Percentiles rank a stretch among this genome's conserved stretches.
Conservation (phyloP, 1,140 invertebrate species). For the Oryzaephilus surinamensis region DNA sequence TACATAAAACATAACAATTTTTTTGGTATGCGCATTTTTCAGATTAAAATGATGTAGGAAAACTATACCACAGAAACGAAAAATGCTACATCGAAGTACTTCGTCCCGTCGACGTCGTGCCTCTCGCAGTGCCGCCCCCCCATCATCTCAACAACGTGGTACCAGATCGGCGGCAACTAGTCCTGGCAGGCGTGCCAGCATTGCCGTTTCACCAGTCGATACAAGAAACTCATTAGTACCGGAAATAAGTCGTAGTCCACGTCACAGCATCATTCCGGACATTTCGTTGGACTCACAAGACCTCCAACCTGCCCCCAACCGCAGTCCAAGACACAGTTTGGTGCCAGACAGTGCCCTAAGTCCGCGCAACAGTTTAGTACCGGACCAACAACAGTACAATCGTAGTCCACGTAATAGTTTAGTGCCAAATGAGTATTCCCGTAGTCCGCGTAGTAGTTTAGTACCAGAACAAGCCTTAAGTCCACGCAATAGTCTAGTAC, state of each 20-base stretch:
- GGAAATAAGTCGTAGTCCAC: conserved; percentile 48
- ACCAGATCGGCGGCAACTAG: conserved; percentile 37
- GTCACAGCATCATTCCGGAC: conserved; percentile 51
- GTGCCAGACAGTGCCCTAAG: conserved; percentile 44
- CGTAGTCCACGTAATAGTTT: conserved; percentile 49
- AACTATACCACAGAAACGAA: too few relatives aligned
- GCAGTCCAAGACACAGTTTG: conserved; percentile 42
- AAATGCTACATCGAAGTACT: conserved; percentile 53
- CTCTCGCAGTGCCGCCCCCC: conserved; percentile 51
- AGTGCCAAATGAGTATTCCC: conserved; percentile 45
- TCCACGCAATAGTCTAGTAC: conserved; percentile 44
- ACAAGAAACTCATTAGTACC: conserved; percentile 37
- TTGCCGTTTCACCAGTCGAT: conserved; percentile 38
- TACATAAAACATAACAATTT: too few relatives aligned
- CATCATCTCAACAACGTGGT: conserved; percentile 46
- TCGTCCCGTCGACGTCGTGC: conserved; percentile 54
- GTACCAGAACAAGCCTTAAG: conserved; percentile 42
- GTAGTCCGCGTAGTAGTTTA: conserved; percentile 48
- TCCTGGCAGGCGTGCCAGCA: conserved; percentile 38
- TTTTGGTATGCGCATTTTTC: too few relatives aligned
- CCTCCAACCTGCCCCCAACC: conserved; percentile 51
- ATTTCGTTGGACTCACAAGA: conserved; percentile 41
- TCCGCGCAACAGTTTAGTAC: conserved; percentile 44
- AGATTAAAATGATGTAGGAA: too few relatives aligned
- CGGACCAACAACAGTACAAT: conserved; percentile 36